phyloP scores from a whole-genome alignment of 2,888 invertebrate genomes.

The Operophtera brumata region DNA sequence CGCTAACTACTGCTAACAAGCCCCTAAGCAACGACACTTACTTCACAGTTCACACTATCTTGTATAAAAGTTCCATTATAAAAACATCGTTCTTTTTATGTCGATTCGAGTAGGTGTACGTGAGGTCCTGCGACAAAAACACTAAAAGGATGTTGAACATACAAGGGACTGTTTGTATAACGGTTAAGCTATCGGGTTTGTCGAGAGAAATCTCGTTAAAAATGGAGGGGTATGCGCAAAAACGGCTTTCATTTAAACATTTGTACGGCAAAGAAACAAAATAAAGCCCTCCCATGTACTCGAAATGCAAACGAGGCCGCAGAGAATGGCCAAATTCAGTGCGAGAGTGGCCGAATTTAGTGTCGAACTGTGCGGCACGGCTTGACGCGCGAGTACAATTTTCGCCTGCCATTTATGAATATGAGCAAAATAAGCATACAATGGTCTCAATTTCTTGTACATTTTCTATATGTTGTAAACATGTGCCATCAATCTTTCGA shows the following conservation, averaged over 20 bases:
- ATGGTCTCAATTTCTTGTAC: not conserved
- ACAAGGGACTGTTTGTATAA: conserved; percentile 63
- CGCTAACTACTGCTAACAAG: conserved; percentile 59
- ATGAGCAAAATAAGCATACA: not conserved
- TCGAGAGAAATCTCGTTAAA: conserved; percentile 62
- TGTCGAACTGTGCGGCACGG: conserved; percentile 33
- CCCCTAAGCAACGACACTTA: conserved; percentile 19
- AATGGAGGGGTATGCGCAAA: conserved; percentile 63
- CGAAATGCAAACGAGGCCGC: conserved; percentile 63
- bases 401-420: conserved; percentile 26
- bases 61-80: conserved; percentile 6
- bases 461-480: conserved; percentile 30
- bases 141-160: conserved; percentile 41
- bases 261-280: conserved; percentile 59
- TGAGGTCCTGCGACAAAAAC: conserved; percentile 34
- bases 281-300: conserved; percentile 53
- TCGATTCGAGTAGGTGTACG: not conserved
- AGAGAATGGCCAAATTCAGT: conserved; percentile 52
- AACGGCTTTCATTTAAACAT: conserved; percentile 66
- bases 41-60: conserved; percentile 5
- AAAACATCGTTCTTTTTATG: conserved; percentile 8
- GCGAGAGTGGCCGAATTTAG: conserved; percentile 27
- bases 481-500: conserved; percentile 39
- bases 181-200: conserved; percentile 63
- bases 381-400: conserved; percentile 35